These are phyloP conservation scores for Allobates femoralis DNA, from an alignment of 2,797 vertebrate species.

Conservation along the genomic window DNA sequence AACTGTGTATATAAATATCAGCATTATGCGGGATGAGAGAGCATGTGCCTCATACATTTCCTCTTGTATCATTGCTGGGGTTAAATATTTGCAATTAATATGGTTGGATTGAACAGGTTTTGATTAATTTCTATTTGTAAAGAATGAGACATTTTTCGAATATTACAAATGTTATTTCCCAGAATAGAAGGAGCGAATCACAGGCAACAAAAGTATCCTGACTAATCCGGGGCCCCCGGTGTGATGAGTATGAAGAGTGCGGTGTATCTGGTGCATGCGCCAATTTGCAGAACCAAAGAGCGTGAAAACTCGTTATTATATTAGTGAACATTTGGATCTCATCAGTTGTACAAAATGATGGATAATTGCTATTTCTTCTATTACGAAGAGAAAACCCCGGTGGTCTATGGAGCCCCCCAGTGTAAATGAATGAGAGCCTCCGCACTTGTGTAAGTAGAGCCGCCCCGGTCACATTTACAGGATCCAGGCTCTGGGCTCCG, in stretches of 20 bases:
- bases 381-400: neutral
- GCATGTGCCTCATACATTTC: neutral
- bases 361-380: neutral
- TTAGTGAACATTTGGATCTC: neutral
- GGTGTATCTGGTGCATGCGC: neutral
- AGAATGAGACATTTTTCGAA: neutral
- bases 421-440: neutral
- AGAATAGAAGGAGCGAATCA: neutral
- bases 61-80: neutral
- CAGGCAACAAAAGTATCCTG: neutral
- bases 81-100: neutral
- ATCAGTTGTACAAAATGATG: neutral
- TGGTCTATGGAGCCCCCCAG: neutral
- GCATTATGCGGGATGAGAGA: neutral
- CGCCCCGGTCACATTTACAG: neutral
- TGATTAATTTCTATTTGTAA: neutral
- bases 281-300: neutral
- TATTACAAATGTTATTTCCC: neutral
- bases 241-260: neutral
- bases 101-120: neutral
- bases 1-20: constrained; percentile 53
- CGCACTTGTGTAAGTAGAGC: neutral
- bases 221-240: neutral
- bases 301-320: neutral
- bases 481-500: neutral